Percentiles rank a stretch among this genome's conserved stretches.
These are phyloP conservation scores for Flexamia atlantica DNA, from an alignment of 2,888 invertebrate genomes.

Conservation along the genomic window DNA sequence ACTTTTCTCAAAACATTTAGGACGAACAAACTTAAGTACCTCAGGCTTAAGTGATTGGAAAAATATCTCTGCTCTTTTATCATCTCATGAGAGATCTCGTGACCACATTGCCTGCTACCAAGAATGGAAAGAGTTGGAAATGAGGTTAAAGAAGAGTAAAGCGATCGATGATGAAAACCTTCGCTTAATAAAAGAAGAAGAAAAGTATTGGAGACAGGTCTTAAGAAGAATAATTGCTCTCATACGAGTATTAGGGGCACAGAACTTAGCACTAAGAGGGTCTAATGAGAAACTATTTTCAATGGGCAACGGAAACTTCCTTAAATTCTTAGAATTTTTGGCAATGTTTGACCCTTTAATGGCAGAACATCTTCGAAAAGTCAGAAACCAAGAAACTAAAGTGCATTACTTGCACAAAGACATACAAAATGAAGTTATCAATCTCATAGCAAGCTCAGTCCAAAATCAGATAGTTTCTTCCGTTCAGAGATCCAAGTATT, in stretches of 20 bases:
- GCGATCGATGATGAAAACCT: constrained; percentile 46
- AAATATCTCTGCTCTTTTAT: constrained; percentile 22
- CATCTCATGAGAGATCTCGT: neutral
- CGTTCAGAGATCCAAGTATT: constrained; percentile 20
- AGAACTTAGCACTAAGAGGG: constrained; percentile 32
- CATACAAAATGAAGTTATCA: constrained; percentile 57
- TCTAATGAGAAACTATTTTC: constrained; percentile 37
- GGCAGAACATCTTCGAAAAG: constrained; percentile 25
- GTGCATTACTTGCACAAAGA: constrained; percentile 48
- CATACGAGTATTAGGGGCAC: constrained; percentile 41
- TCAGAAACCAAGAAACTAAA: neutral
- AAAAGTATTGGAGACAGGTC: constrained; percentile 34
- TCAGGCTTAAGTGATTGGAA: constrained; percentile 26
- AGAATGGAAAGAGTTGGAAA: neutral
- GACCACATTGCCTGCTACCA: neutral
- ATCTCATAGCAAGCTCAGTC: neutral
- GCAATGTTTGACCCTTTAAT: constrained; percentile 39
- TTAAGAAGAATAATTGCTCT: constrained; percentile 32
- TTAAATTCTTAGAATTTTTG: constrained; percentile 41
- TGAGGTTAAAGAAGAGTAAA: neutral
- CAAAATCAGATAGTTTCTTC: constrained; percentile 29
- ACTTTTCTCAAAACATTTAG: neutral
- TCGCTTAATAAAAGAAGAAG: constrained; percentile 10
- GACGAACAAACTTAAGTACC: neutral
- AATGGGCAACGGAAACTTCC: constrained; percentile 40